phyloP scores from a whole-genome alignment of 2,888 invertebrate species.

The Sceliomorpha sp. region DNA sequence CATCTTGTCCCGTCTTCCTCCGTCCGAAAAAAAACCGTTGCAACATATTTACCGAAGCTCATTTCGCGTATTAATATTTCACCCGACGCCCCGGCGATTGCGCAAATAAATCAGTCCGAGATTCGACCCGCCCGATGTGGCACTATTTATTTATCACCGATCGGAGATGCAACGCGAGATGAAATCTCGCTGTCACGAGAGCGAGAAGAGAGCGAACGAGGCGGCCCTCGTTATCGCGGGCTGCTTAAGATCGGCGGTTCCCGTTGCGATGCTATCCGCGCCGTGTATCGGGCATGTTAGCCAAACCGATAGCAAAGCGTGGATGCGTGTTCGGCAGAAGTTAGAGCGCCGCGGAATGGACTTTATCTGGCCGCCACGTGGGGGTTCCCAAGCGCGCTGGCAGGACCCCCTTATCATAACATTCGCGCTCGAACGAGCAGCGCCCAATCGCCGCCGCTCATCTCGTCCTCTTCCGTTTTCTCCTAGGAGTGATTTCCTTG shows the following conservation, averaged over 20 bases:
- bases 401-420: constrained; percentile 63
- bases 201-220: constrained; percentile 48
- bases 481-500: no score
- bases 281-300: constrained; percentile 48
- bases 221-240: constrained; percentile 53
- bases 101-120: constrained; percentile 32
- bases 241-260: constrained; percentile 57
- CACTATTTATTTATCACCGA: constrained; percentile 39
- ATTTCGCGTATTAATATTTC: constrained; percentile 31
- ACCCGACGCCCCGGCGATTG: constrained; percentile 24
- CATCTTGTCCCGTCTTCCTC: neutral
- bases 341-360: constrained; percentile 48
- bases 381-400: constrained; percentile 39
- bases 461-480: constrained; percentile 8
- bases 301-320: constrained; percentile 12
- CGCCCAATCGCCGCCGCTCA: constrained; percentile 25
- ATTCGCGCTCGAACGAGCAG: constrained; percentile 62
- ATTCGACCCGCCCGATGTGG: constrained; percentile 28
- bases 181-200: constrained; percentile 42
- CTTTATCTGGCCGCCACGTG: constrained; percentile 56
- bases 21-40: no score
- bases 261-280: constrained; percentile 50
- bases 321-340: constrained; percentile 51
- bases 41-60: no score
- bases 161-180: constrained; percentile 31